Evolutionary conservation across 1,140 invertebrate species (phyloP), one percentile per base, ranked within the genome.

Genomic region (Phthorimaea operculella): DNA sequence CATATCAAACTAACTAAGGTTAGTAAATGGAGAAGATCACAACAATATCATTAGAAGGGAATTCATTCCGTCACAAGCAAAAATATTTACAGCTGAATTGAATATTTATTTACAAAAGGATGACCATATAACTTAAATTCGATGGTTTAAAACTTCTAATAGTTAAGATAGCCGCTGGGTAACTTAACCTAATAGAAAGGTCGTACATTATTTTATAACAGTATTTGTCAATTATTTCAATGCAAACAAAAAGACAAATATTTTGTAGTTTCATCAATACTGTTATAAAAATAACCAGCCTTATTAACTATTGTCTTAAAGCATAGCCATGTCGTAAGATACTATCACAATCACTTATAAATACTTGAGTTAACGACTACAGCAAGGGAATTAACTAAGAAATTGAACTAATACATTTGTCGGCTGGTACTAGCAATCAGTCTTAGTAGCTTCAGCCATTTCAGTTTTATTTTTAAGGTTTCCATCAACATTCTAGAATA

Each of bases 321-420:
- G 51, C 62, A 64, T 68, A 62, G 60, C 58, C 60, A 58, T 61
- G 45, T 59, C 49, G 53, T 60, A 57, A 57, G 47, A 49, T 60
- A 55, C 51, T 67, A 67, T 64, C 65, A 64, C 65, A 67, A 57
- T 62, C 45, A 51, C 58, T 62, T 64, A 66, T 49, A 60, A 59
- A 52, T 57, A 62, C 36, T 51, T 47, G 14, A 16, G 16, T 47
- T 15, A n/a, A 47, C 16, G 12, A 14, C 12, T 15, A 47, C 16
- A 47, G 16, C 15, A 9, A 39, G 36, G 36, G 36, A n/a, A 39
- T 39, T 59, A 57, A 63, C 50, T 60, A 39, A 39, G 39, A 54
- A 63, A 63, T 63, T 63, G 53, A 58, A 63, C 62, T 59, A 63
- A 55, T 55, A 42, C 44, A 56, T 55, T 59, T 49, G 36, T 59